These are phyloP conservation scores for Drosophila ananassae DNA, from an alignment of 1,140 invertebrate genomes.

Conservation along the genomic window DNA sequence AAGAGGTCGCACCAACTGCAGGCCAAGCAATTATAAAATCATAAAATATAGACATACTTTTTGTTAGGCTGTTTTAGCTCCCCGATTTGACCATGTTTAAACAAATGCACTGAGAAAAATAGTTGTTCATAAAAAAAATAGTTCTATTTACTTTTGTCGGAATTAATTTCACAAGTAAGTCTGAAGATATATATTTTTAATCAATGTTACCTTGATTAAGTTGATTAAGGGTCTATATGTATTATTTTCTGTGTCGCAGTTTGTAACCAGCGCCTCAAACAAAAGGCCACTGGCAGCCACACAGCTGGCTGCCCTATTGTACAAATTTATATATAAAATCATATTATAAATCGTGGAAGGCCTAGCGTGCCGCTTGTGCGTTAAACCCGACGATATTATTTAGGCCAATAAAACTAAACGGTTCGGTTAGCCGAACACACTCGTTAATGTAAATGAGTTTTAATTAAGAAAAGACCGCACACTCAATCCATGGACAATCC, in stretches of 20 bases:
- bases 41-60: constrained; percentile 56
- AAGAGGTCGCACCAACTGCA: constrained; percentile 67
- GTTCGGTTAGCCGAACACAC: constrained; percentile 54
- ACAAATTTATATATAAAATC: constrained; percentile 11
- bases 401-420: constrained; percentile 69
- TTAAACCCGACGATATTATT: constrained; percentile 66
- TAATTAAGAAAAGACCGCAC: constrained; percentile 53
- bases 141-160: too few relatives aligned
- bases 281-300: constrained; percentile 45
- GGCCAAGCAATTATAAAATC: constrained; percentile 57
- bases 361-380: constrained; percentile 50
- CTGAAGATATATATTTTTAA: too few relatives aligned
- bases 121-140: neutral
- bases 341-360: constrained; percentile 14
- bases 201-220: neutral
- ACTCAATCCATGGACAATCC: constrained; percentile 23
- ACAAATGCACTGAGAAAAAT: neutral
- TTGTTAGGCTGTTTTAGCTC: constrained; percentile 61
- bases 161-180: too few relatives aligned
- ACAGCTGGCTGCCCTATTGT: constrained; percentile 46
- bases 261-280: constrained; percentile 36
- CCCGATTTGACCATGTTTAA: constrained; percentile 42
- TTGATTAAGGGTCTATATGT: neutral
- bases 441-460: constrained; percentile 50
- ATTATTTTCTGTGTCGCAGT: constrained; percentile 11